Evolutionary conservation across 2,888 invertebrate genomes (phyloP).

Genomic region (Drosophila affinis): DNA sequence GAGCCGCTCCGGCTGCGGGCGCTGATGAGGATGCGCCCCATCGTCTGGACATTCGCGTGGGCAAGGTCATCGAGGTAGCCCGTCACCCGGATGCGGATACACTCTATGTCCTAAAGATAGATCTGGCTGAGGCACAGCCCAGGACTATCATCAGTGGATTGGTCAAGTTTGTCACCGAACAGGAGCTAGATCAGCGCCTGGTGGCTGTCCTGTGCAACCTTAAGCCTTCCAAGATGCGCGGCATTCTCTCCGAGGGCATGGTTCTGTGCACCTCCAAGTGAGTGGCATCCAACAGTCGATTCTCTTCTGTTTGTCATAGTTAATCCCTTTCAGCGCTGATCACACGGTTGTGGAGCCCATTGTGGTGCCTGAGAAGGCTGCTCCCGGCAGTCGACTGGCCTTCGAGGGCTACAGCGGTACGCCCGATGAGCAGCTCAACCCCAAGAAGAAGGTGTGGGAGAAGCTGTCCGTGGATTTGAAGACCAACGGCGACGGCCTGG

Average conservation of each 20-base stretch:
- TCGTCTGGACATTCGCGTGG: conserved; percentile 93
- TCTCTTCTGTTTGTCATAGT: background rate
- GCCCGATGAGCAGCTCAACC: conserved; percentile 94
- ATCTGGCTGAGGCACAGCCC: conserved; percentile 90
- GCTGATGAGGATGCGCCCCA: conserved; percentile 87
- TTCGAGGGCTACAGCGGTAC: conserved; percentile 93
- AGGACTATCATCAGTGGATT: conserved; percentile 93
- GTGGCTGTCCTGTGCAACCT: conserved; percentile 98
- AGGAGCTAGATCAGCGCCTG: conserved; percentile 94
- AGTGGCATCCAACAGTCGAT: conserved; percentile 61
- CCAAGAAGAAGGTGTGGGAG: conserved; percentile 98
- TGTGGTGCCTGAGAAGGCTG: conserved; percentile 89
- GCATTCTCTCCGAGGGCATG: conserved; percentile 96
- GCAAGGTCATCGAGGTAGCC: conserved; percentile 92
- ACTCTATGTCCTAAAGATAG: conserved; percentile 96
- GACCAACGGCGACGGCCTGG: conserved; percentile 88
- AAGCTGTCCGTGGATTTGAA: conserved; percentile 92
- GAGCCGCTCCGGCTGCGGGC: conserved; percentile 61
- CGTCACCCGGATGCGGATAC: conserved; percentile 96
- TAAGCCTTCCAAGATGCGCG: conserved; percentile 98
- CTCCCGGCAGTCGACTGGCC: conserved; percentile 92
- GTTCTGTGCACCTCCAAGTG: conserved; percentile 94
- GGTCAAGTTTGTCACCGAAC: conserved; percentile 94
- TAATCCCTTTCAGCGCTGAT: conserved; percentile 85
- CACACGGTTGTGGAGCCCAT: conserved; percentile 94